Conservation (phyloP, 2,113 vertebrate species). For the Apus apus region DNA sequence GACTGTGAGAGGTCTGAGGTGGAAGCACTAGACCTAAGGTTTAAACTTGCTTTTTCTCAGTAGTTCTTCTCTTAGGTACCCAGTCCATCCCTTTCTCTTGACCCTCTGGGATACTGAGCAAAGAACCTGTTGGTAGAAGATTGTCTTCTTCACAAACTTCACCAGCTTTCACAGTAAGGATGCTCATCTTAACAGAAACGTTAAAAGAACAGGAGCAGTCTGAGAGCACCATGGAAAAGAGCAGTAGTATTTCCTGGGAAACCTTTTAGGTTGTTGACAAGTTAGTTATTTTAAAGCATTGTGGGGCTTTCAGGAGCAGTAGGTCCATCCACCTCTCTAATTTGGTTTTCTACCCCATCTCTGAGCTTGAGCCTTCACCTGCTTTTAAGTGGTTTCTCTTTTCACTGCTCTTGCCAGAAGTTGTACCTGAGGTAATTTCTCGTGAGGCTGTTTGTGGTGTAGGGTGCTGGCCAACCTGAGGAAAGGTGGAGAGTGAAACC, state of each 20-base stretch:
- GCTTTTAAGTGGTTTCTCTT: neutral
- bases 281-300: neutral
- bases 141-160: rapidly evolving
- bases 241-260: neutral
- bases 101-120: rapidly evolving
- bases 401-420: neutral
- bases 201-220: rapidly evolving
- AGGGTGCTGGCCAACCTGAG: rapidly evolving
- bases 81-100: neutral
- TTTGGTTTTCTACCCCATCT: no score
- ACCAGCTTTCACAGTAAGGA: rapidly evolving
- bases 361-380: rapidly evolving
- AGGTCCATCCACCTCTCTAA: no score
- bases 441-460: neutral
- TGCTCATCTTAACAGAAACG: neutral
- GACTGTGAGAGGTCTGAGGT: neutral
- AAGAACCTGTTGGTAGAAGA: neutral
- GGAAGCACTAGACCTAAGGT: neutral
- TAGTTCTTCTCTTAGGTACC: neutral
- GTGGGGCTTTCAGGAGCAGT: neutral
- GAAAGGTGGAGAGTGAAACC: rapidly evolving
- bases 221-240: neutral
- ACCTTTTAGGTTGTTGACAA: neutral
- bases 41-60: neutral
- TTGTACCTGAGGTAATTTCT: neutral